phyloP scores from a whole-genome alignment of 2,113 vertebrate species.

The Spermophilus dauricus region DNA sequence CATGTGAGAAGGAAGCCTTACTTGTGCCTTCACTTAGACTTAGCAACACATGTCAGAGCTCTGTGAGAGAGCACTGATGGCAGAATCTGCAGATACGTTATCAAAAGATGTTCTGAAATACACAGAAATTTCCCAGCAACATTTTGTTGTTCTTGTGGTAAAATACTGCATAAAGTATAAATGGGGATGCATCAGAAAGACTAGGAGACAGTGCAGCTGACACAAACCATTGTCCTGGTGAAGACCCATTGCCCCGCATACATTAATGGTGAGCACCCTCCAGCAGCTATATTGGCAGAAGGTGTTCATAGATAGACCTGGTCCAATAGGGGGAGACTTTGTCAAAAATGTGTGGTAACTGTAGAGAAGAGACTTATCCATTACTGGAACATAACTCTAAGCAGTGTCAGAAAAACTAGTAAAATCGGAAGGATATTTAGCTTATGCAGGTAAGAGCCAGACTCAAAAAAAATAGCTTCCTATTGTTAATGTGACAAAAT shows the following conservation, averaged over 20 bases:
- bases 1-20: not conserved
- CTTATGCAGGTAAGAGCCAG: not conserved
- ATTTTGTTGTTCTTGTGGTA: not conserved
- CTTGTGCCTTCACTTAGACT: not conserved
- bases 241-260: not conserved
- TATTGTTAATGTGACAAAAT: not conserved
- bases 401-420: not conserved
- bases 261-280: rapidly evolving
- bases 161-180: not conserved
- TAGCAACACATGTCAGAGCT: not conserved
- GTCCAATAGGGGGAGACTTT: not conserved
- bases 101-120: not conserved
- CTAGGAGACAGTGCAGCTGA: not conserved
- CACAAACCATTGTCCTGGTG: not conserved
- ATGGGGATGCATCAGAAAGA: not conserved
- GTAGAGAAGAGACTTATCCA: not conserved
- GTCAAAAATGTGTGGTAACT: not conserved
- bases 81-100: not conserved
- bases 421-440: not conserved
- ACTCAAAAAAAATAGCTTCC: not conserved
- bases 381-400: not conserved
- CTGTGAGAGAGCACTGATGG: not conserved
- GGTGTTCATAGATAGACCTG: not conserved
- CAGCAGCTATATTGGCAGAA: not conserved
- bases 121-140: not conserved